phyloP scores from a whole-genome alignment of 1,140 invertebrate genomes.

The Bradynema listronoti region DNA sequence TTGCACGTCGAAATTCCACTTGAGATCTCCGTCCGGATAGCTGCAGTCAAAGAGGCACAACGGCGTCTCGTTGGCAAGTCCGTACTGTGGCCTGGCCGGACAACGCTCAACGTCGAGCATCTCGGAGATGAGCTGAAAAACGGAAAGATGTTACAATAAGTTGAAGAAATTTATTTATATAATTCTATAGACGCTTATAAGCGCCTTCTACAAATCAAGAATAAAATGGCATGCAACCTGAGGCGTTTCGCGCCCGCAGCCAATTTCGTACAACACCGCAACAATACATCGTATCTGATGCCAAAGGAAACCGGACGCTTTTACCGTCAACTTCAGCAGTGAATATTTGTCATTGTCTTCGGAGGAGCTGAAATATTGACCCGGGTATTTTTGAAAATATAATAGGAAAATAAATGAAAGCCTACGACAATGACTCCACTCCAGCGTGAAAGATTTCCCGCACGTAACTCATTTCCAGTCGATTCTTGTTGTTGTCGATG shows the following conservation, averaged over 20 bases:
- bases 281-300: slow-evolving; percentile 96
- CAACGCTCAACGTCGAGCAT: slow-evolving; percentile 71
- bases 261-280: slow-evolving; percentile 79
- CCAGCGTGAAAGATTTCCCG: slow-evolving; percentile 38
- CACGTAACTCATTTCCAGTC: slow-evolving; percentile 32
- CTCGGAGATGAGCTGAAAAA: slow-evolving; percentile 68
- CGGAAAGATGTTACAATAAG: too few relatives aligned
- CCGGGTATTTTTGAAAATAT: too few relatives aligned
- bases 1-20: slow-evolving; percentile 60
- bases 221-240: too few relatives aligned
- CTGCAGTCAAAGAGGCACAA: slow-evolving; percentile 75
- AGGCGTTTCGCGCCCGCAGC: slow-evolving; percentile 65
- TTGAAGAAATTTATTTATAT: too few relatives aligned
- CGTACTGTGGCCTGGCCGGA: slow-evolving; percentile 81
- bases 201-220: too few relatives aligned
- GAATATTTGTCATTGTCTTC: slow-evolving; percentile 13
- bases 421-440: slow-evolving; percentile 16
- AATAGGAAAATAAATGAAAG: too few relatives aligned
- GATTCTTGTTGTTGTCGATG: slow-evolving; percentile 81
- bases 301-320: slow-evolving; percentile 87
- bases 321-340: slow-evolving; percentile 76
- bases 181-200: too few relatives aligned
- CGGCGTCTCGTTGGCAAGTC: slow-evolving; percentile 77
- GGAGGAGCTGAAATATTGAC: not conserved
- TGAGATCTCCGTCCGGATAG: slow-evolving; percentile 61